Conservation (phyloP, 1,140 invertebrate genomes). For the Pectinophora gossypiella region DNA sequence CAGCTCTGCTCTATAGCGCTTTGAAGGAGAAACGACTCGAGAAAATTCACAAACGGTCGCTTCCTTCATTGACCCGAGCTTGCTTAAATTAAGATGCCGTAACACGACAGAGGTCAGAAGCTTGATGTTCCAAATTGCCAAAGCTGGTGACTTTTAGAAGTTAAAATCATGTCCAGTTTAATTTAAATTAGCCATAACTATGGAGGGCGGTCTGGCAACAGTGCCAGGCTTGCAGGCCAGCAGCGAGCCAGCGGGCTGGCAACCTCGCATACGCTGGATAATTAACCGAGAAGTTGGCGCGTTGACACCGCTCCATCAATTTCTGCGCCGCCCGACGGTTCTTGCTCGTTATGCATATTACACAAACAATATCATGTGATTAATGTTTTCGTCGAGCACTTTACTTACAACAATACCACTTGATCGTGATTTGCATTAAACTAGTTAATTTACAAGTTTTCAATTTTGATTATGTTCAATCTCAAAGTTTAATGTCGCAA, state of each 20-base stretch:
- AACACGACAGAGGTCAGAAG: too few relatives aligned
- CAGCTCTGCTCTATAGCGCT: too few relatives aligned
- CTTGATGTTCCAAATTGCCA: too few relatives aligned
- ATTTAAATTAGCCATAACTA: neutral
- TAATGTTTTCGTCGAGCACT: conserved; percentile 54
- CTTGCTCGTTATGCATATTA: conserved; percentile 34
- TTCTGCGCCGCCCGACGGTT: conserved; percentile 23
- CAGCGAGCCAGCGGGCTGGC: neutral
- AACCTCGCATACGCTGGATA: conserved; percentile 15
- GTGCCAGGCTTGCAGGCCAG: neutral
- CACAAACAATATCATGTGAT: conserved; percentile 53
- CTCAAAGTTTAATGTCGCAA: neutral
- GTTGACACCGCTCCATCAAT: conserved; percentile 50
- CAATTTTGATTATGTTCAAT: neutral
- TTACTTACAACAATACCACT: conserved; percentile 29
- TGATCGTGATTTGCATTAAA: conserved; percentile 66
- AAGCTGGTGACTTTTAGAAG: neutral
- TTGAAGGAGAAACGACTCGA: too few relatives aligned
- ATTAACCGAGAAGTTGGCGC: conserved; percentile 41
- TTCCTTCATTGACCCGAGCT: too few relatives aligned
- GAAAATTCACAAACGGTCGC: too few relatives aligned
- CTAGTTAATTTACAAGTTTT: conserved; percentile 52
- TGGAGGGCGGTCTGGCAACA: neutral
- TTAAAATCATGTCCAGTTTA: neutral
- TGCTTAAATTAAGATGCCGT: too few relatives aligned